Percentiles rank a stretch among this genome's conserved stretches.
Evolutionary conservation across 2,797 vertebrate genomes (phyloP).

Genomic region (Gouania willdenowi): DNA sequence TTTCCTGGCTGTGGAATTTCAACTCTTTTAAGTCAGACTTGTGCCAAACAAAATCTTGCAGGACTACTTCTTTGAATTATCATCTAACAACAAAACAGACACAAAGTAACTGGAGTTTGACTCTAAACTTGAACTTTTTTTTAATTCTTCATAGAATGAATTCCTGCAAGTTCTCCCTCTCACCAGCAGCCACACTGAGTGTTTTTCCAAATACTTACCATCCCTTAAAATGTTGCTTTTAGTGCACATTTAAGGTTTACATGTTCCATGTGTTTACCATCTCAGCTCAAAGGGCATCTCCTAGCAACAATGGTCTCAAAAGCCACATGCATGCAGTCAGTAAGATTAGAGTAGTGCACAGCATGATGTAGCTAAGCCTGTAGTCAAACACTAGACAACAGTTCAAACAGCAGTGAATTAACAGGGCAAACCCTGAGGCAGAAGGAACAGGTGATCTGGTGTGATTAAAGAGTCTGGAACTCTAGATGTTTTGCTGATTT

Average conservation of each 20-base stretch:
- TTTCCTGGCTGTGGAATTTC: conserved; percentile 14
- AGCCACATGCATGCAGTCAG: conserved; percentile 54
- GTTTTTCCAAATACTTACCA: conserved; percentile 17
- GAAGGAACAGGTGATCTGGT: conserved; percentile 40
- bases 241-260: conserved; percentile 40
- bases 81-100: neutral
- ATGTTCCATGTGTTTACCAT: conserved; percentile 51
- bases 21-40: conserved; percentile 2
- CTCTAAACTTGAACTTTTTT: neutral
- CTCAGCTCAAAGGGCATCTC: conserved; percentile 58
- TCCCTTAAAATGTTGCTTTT: conserved; percentile 23
- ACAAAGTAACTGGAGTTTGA: neutral
- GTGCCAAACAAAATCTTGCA: neutral
- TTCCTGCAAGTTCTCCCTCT: conserved; percentile 7
- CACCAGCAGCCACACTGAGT: conserved; percentile 15
- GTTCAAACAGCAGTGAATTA: conserved; percentile 41
- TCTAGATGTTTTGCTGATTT: too few relatives aligned
- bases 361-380: conserved; percentile 34
- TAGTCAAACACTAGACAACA: conserved; percentile 68
- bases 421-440: conserved; percentile 26
- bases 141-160: fast-evolving
- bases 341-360: conserved; percentile 45
- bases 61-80: neutral
- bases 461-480: conserved; percentile 6
- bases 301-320: conserved; percentile 66